These are phyloP conservation scores for Drosophila seguyi DNA, from an alignment of 1,140 invertebrate species.

Conservation along the genomic window DNA sequence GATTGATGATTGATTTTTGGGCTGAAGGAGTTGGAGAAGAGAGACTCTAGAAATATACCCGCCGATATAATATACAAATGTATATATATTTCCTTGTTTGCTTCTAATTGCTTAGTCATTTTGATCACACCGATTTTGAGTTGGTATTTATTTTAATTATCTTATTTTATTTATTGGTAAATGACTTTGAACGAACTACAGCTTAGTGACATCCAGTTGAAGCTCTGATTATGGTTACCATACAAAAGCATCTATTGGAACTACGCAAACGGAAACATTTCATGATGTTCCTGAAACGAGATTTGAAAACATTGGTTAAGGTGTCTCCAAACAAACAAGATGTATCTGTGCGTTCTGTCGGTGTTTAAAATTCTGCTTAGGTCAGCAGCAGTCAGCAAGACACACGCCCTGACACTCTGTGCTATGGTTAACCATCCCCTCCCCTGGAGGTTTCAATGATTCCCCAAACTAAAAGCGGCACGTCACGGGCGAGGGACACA, in stretches of 20 bases:
- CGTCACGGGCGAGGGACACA: not conserved
- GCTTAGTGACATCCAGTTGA: slow-evolving; percentile 29
- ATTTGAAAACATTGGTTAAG: slow-evolving; percentile 39
- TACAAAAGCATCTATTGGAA: slow-evolving; percentile 32
- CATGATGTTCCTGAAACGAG: slow-evolving; percentile 46
- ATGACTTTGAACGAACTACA: slow-evolving; percentile 32
- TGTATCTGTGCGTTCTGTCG: slow-evolving; percentile 10
- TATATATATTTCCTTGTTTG: not conserved
- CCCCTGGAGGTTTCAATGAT: not conserved
- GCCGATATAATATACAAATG: slow-evolving; percentile 1
- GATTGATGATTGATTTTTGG: slow-evolving; percentile 25
- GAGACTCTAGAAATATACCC: slow-evolving; percentile 4
- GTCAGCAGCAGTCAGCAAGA: not conserved
- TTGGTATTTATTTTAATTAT: not conserved
- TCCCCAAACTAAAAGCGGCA: slow-evolving; percentile 1
- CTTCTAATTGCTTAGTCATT: slow-evolving; percentile 18
- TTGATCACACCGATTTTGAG: slow-evolving; percentile 14
- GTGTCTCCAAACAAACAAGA: slow-evolving; percentile 5
- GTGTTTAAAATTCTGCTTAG: slow-evolving; percentile 3
- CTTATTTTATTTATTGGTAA: not conserved
- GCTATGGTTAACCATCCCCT: not conserved
- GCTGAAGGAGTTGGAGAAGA: slow-evolving; percentile 22
- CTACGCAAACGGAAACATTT: slow-evolving; percentile 40
- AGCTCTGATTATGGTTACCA: slow-evolving; percentile 41
- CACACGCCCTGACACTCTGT: not conserved